Conservation (phyloP, 1,140 invertebrate genomes). For the Ganaspis sp. region DNA sequence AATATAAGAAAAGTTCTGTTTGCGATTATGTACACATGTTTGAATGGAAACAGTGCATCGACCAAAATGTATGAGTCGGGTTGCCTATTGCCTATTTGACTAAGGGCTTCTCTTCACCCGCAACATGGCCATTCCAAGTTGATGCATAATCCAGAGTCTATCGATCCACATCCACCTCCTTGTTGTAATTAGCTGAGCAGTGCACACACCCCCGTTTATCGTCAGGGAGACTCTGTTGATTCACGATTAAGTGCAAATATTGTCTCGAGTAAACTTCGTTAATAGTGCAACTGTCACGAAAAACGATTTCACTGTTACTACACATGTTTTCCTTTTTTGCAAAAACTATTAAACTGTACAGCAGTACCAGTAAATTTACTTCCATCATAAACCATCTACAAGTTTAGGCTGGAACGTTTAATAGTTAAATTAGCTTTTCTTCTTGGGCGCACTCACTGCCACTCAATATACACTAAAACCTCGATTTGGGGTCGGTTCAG, state of each 20-base stretch:
- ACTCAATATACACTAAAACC: too few relatives aligned
- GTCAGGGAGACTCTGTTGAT: constrained; percentile 21
- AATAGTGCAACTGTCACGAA: background rate
- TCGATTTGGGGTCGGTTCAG: too few relatives aligned
- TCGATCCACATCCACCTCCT: constrained; percentile 24
- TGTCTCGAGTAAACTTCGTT: constrained; percentile 19
- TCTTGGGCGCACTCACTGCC: too few relatives aligned
- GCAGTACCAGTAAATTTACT: too few relatives aligned
- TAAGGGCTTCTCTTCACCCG: background rate
- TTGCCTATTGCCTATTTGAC: constrained; percentile 14
- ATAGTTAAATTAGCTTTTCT: too few relatives aligned
- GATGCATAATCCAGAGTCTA: constrained; percentile 26
- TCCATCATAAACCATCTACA: too few relatives aligned
- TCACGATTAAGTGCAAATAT: constrained; percentile 29
- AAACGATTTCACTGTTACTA: background rate
- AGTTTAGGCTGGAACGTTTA: too few relatives aligned
- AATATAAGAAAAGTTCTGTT: background rate
- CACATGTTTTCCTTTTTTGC: background rate
- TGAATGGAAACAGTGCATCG: background rate
- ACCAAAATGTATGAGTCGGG: background rate
- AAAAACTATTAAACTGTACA: background rate
- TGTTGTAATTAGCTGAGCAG: constrained; percentile 30
- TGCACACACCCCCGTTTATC: constrained; percentile 25
- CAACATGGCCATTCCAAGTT: constrained; percentile 21
- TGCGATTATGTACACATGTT: background rate